Evolutionary conservation across 2,797 vertebrate species (phyloP).

Genomic region (Coracias cyanogaster): DNA sequence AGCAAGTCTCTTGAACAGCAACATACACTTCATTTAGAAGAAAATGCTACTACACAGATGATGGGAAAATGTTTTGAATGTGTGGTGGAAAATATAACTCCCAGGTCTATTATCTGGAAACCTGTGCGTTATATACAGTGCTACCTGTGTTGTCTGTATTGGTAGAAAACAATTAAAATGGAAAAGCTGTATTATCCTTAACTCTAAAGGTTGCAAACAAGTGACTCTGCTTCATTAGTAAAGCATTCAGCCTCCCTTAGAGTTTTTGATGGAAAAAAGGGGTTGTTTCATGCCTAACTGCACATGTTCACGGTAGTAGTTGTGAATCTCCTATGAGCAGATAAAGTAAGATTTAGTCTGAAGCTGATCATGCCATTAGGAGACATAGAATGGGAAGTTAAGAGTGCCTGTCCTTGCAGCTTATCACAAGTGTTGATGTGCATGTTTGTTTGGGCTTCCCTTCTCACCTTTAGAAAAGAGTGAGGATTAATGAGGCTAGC

Average conservation of each 20-base stretch:
- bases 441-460: not conserved
- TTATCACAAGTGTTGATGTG: not conserved
- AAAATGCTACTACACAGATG: not conserved
- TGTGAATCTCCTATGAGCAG: not conserved
- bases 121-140: not conserved
- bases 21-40: not conserved
- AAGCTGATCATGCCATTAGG: not conserved
- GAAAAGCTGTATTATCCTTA: not conserved
- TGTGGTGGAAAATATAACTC: not conserved
- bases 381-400: not conserved
- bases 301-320: not conserved
- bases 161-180: not conserved
- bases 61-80: not conserved
- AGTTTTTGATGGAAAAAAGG: not conserved
- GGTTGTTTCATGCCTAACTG: not conserved
- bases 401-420: not conserved
- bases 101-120: not conserved
- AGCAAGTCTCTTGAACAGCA: not conserved
- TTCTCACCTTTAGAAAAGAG: not conserved
- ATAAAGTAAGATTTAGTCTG: not conserved
- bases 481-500: not conserved
- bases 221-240: not conserved
- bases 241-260: not conserved
- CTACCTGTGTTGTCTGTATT: not conserved
- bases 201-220: not conserved